phyloP scores from a whole-genome alignment of 2,113 vertebrate genomes.

The Aspidoscelis tigris region DNA sequence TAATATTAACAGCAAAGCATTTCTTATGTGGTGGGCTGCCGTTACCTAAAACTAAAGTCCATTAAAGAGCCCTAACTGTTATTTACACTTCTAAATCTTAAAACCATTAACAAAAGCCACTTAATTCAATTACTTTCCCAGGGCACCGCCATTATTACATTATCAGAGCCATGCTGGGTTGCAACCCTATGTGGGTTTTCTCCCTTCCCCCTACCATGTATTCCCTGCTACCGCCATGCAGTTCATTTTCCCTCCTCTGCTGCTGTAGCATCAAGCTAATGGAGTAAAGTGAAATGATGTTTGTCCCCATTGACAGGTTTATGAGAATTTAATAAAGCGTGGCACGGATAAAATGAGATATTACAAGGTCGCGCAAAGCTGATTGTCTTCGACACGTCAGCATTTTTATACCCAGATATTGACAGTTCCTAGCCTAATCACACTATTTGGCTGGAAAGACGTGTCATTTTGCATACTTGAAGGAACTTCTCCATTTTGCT shows the following conservation, averaged over 20 bases:
- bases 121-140: slow-evolving; percentile 84
- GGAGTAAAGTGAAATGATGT: slow-evolving; percentile 85
- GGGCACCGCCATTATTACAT: slow-evolving; percentile 35
- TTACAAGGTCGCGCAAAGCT: slow-evolving; percentile 73
- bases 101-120: slow-evolving; percentile 85
- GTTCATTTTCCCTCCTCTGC: slow-evolving; percentile 48
- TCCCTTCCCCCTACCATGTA: slow-evolving; percentile 55
- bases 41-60: slow-evolving; percentile 74
- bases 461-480: not conserved
- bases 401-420: slow-evolving; percentile 65
- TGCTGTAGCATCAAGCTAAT: slow-evolving; percentile 84
- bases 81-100: slow-evolving; percentile 84
- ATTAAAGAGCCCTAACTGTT: slow-evolving; percentile 79
- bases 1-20: slow-evolving; percentile 66
- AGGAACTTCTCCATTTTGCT: not conserved
- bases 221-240: slow-evolving; percentile 21
- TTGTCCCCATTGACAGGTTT: slow-evolving; percentile 86
- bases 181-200: not conserved
- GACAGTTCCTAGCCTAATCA: slow-evolving; percentile 44
- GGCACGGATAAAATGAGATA: slow-evolving; percentile 85
- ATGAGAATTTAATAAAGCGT: slow-evolving; percentile 91
- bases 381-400: slow-evolving; percentile 76
- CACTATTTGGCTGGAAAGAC: slow-evolving; percentile 9
- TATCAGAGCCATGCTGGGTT: slow-evolving; percentile 45
- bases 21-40: slow-evolving; percentile 61